Conservation (phyloP, 2,888 invertebrate genomes). For the Aphrophora alni region DNA sequence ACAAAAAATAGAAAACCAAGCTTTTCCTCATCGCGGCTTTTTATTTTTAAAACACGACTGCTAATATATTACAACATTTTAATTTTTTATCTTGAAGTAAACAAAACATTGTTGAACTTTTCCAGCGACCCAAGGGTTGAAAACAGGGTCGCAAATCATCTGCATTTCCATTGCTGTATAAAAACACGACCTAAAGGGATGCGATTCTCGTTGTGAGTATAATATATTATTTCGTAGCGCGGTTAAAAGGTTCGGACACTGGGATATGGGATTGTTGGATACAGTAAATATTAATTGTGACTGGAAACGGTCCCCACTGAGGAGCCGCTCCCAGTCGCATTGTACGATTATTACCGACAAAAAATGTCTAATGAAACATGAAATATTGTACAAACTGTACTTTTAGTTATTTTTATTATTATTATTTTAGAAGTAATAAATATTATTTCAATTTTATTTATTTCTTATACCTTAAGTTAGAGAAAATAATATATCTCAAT, state of each 20-base stretch:
- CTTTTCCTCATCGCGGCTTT: neutral
- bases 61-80: neutral
- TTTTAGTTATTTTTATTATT: too few species aligned
- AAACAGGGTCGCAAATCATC: neutral
- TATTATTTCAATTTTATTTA: too few species aligned
- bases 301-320: neutral
- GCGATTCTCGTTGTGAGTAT: neutral
- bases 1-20: neutral
- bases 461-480: too few species aligned
- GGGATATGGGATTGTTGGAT: neutral
- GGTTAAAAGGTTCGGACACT: neutral
- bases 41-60: neutral
- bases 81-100: neutral
- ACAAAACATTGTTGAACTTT: neutral
- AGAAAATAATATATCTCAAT: too few species aligned
- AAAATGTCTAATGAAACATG: neutral
- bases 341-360: neutral
- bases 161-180: neutral
- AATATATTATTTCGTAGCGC: neutral
- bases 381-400: neutral
- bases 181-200: neutral
- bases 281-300: slow-evolving; percentile 4
- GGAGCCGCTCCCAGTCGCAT: neutral
- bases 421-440: too few species aligned
- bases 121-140: neutral